Percentiles rank a stretch among this genome's conserved stretches.
These are phyloP conservation scores for Paracyclopina nana DNA, from an alignment of 1,140 invertebrate genomes.

Conservation along the genomic window DNA sequence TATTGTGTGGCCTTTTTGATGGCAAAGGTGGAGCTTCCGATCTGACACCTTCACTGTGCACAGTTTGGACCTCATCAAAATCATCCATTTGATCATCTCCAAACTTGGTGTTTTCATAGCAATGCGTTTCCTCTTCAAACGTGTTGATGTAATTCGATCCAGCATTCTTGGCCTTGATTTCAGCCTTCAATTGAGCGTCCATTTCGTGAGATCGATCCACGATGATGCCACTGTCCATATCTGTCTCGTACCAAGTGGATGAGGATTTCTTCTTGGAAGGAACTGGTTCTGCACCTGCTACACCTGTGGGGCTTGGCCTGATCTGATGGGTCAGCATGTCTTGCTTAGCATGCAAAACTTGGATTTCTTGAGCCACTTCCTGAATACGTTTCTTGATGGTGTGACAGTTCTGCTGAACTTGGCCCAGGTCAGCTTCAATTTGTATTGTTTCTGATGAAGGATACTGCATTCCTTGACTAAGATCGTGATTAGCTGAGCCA, in stretches of 20 bases:
- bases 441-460: conserved; percentile 21
- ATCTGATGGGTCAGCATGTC: conserved; percentile 48
- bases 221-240: conserved; percentile 53
- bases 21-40: too few species aligned
- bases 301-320: conserved; percentile 28
- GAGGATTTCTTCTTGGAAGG: conserved; percentile 25
- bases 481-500: too few species aligned
- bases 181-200: conserved; percentile 9
- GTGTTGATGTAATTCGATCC: conserved; percentile 29
- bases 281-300: conserved; percentile 24
- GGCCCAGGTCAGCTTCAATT: conserved; percentile 53
- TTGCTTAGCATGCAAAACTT: too few species aligned
- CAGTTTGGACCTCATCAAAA: too few species aligned
- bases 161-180: conserved; percentile 2
- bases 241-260: conserved; percentile 60
- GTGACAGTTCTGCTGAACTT: conserved; percentile 64
- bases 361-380: too few species aligned
- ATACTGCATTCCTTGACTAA: conserved; percentile 35
- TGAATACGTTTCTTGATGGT: too few species aligned
- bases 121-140: not conserved
- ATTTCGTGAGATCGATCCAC: conserved; percentile 33
- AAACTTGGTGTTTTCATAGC: not conserved
- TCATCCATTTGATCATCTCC: not conserved
- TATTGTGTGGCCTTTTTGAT: not conserved
- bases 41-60: too few species aligned